Evolutionary conservation across 2,113 vertebrate species (phyloP).

Genomic region (Podocnemis expansa): DNA sequence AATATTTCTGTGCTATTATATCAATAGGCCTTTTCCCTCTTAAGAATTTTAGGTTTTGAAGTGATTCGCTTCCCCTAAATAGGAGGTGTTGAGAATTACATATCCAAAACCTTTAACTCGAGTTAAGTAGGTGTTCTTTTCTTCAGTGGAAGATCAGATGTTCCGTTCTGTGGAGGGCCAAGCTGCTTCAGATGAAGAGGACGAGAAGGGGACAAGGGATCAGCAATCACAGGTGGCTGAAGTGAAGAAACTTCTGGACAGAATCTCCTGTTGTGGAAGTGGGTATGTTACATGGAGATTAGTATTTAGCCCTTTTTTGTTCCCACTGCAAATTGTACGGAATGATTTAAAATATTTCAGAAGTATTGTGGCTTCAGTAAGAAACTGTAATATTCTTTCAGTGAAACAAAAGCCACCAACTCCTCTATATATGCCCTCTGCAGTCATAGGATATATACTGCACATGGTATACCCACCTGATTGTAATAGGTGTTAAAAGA

Average conservation of each 20-base stretch:
- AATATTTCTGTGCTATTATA: not conserved
- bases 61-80: not conserved
- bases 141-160: slow-evolving; percentile 86
- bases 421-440: fast-evolving
- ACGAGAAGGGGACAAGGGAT: slow-evolving; percentile 81
- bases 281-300: slow-evolving; percentile 72
- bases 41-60: not conserved
- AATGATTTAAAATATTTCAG: not conserved
- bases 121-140: not conserved
- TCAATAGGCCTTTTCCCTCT: not conserved
- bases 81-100: not conserved
- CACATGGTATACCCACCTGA: not conserved
- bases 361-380: not conserved
- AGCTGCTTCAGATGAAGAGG: slow-evolving; percentile 92
- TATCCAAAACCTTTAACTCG: not conserved
- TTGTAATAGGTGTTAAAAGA: fast-evolving
- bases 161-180: slow-evolving; percentile 93
- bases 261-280: slow-evolving; percentile 81
- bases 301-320: not conserved
- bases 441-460: fast-evolving
- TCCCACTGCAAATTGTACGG: not conserved
- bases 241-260: slow-evolving; percentile 72
- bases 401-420: not conserved
- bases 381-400: fast-evolving
- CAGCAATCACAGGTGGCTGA: slow-evolving; percentile 71